Evolutionary conservation across 2,113 vertebrate species (phyloP).

Genomic region (Hemiprocne comata): DNA sequence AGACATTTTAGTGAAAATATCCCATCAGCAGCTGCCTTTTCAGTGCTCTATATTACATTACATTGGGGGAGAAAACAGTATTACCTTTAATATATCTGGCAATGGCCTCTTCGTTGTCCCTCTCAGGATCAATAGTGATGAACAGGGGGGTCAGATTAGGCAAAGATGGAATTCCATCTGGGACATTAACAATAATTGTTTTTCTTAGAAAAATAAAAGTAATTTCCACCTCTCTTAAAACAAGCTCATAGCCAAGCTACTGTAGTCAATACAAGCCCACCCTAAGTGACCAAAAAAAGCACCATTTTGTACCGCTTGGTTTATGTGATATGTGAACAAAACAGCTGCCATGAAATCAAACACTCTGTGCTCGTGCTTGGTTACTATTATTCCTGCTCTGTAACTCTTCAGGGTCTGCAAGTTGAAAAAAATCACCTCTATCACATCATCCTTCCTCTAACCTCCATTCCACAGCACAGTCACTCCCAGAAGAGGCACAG

Average conservation of each 20-base stretch:
- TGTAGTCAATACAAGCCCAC: background rate
- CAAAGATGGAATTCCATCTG: slow-evolving; percentile 86
- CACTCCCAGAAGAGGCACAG: background rate
- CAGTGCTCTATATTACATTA: background rate
- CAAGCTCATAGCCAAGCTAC: background rate
- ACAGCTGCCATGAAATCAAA: background rate
- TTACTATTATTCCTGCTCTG: background rate
- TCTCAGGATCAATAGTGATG: slow-evolving; percentile 94
- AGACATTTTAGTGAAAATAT: background rate
- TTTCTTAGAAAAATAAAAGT: background rate
- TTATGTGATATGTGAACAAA: background rate
- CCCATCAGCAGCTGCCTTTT: background rate
- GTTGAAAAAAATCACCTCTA: background rate
- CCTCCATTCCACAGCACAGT: background rate
- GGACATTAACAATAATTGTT: background rate
- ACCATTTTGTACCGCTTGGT: background rate
- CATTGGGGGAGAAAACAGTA: background rate
- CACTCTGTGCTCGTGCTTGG: fast-evolving
- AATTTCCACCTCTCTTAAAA: background rate
- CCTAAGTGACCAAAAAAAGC: background rate
- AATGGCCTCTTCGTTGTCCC: slow-evolving; percentile 88
- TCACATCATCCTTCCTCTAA: background rate
- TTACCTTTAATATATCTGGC: slow-evolving; percentile 91
- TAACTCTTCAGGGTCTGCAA: background rate
- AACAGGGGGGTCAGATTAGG: slow-evolving; percentile 90